These are phyloP conservation scores for Phenganax stokvisi DNA, from an alignment of 92 coral and sea anemone species.

Conservation along the genomic window DNA sequence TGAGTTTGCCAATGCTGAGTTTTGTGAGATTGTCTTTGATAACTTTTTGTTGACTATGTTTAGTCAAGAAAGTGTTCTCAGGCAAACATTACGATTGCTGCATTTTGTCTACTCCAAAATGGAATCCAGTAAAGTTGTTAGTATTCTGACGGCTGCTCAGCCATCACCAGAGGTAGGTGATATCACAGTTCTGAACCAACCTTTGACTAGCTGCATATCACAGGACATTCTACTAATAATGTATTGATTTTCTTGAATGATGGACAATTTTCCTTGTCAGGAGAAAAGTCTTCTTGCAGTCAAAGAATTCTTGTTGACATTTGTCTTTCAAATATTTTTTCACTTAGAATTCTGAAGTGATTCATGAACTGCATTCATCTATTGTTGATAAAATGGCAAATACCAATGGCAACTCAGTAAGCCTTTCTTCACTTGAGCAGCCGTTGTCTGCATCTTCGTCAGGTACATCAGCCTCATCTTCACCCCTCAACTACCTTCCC, in stretches of 20 bases:
- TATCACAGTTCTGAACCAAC: background rate
- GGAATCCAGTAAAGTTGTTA: conserved; percentile 90
- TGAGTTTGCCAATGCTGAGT: conserved; percentile 67
- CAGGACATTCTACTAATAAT: background rate
- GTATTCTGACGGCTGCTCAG: conserved; percentile 76
- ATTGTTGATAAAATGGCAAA: conserved; percentile 82
- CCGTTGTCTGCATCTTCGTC: conserved; percentile 65
- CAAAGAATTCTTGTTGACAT: no score
- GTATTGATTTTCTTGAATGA: background rate
- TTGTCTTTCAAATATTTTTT: background rate
- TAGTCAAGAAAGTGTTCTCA: conserved; percentile 60
- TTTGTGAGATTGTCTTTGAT: conserved; percentile 86
- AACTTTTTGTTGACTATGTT: conserved; percentile 75
- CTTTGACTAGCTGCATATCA: background rate
- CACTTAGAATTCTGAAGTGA: conserved; percentile 69
- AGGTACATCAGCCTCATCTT: conserved; percentile 70
- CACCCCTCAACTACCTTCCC: conserved; percentile 60
- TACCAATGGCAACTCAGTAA: conserved; percentile 66
- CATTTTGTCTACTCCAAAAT: conserved; percentile 82
- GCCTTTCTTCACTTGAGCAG: conserved; percentile 79
- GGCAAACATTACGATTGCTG: conserved; percentile 76
- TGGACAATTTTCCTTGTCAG: no score
- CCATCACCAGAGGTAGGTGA: conserved; percentile 84
- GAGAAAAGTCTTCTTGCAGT: no score
- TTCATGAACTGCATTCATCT: conserved; percentile 81